Conservation (phyloP, 2,888 invertebrate genomes). For the Cactoblastis cactorum region DNA sequence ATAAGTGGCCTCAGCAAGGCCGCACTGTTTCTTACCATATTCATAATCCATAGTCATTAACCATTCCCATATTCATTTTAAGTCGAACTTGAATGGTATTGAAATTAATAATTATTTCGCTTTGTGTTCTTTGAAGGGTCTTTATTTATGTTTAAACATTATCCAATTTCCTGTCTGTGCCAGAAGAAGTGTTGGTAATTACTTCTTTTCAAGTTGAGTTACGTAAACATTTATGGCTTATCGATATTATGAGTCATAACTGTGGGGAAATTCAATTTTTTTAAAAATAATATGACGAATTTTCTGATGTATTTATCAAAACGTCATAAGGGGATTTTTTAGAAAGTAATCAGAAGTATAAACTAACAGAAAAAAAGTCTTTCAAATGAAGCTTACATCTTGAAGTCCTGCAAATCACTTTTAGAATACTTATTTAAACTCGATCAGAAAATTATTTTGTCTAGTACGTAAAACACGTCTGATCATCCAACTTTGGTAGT, state of each 20-base stretch:
- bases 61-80: neutral
- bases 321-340: too few relatives aligned
- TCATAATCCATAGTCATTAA: neutral
- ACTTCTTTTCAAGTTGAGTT: neutral
- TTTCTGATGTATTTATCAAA: too few relatives aligned
- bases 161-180: neutral
- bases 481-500: too few relatives aligned
- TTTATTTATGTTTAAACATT: neutral
- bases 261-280: neutral
- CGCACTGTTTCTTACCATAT: slow-evolving; percentile 5
- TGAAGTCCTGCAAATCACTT: too few relatives aligned
- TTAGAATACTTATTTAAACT: too few relatives aligned
- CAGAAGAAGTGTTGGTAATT: neutral
- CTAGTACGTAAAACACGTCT: too few relatives aligned
- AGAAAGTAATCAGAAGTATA: too few relatives aligned
- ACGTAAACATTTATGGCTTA: neutral
- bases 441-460: too few relatives aligned
- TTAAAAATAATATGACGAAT: neutral
- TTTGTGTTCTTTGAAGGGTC: neutral
- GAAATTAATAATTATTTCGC: neutral
- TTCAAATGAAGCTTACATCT: too few relatives aligned
- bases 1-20: neutral
- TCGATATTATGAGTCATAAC: neutral
- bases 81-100: slow-evolving; percentile 3
- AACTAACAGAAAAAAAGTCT: too few relatives aligned